Percentiles rank a stretch among this genome's conserved stretches.
phyloP scores from a whole-genome alignment of 2,797 vertebrate genomes.

The Kryptolebias ocellatus region DNA sequence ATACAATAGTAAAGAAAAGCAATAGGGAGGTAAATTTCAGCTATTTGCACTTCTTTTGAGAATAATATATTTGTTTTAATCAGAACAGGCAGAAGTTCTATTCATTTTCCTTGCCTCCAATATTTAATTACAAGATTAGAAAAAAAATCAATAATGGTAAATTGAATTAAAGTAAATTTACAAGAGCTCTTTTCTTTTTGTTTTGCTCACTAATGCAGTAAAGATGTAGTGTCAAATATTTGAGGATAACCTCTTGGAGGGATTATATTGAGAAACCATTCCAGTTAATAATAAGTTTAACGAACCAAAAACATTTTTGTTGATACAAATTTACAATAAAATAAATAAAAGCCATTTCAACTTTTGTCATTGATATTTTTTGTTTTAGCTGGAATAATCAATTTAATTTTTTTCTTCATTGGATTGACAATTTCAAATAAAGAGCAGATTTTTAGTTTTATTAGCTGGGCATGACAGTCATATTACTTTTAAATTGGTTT shows the following conservation, averaged over 20 bases:
- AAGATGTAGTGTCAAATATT: conserved; percentile 1
- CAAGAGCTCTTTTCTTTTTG: conserved; percentile 1
- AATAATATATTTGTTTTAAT: conserved; percentile 1
- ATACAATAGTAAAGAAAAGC: background rate
- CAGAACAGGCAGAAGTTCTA: background rate
- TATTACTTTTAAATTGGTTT: conserved; percentile 56
- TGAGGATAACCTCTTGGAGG: background rate
- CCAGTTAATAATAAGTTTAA: background rate
- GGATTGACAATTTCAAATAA: conserved; percentile 2
- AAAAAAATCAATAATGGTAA: conserved; percentile 8
- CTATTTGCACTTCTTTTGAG: background rate
- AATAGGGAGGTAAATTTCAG: background rate
- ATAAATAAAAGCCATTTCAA: background rate
- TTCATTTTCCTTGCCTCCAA: conserved; percentile 1
- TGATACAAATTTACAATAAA: background rate
- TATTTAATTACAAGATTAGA: conserved; percentile 9
- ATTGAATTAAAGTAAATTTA: conserved; percentile 10
- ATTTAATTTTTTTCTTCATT: conserved; percentile 20
- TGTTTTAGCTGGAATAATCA: too few species aligned
- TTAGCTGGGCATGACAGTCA: conserved; percentile 40
- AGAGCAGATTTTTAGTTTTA: conserved; percentile 26
- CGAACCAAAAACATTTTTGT: background rate
- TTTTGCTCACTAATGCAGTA: conserved; percentile 1
- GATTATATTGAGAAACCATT: background rate
- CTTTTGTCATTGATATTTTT: background rate